Conservation (phyloP, 2,888 invertebrate genomes). For the Aspidiotus destructor region DNA sequence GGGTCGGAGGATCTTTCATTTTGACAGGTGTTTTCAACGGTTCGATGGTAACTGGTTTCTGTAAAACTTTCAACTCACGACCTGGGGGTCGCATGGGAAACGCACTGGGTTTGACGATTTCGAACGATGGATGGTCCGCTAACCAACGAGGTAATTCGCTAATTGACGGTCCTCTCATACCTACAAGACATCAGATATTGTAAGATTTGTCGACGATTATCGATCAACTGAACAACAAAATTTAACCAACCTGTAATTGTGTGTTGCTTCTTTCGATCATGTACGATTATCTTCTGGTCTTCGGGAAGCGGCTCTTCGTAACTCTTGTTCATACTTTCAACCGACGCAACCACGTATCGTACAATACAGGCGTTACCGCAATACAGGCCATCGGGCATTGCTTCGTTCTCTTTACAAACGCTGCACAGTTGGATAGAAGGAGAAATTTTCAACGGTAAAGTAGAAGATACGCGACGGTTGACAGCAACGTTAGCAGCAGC, state of each 20-base stretch:
- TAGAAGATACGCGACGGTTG: conserved; percentile 1
- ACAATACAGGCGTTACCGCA: conserved; percentile 82
- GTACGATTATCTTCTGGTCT: conserved; percentile 58
- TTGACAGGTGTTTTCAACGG: not conserved
- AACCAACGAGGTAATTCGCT: conserved; percentile 73
- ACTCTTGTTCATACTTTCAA: conserved; percentile 36
- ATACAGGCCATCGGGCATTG: conserved; percentile 73
- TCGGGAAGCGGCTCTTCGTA: conserved; percentile 23
- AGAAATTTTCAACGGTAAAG: not conserved
- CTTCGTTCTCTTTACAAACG: conserved; percentile 61
- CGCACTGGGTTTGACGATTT: conserved; percentile 51
- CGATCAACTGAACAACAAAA: not conserved
- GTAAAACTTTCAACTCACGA: not conserved
- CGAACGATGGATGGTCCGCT: conserved; percentile 75
- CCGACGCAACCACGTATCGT: conserved; percentile 53
- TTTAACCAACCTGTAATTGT: conserved; percentile 43
- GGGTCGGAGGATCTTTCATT: not conserved
- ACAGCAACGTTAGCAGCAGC: not conserved
- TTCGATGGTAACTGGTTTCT: not conserved
- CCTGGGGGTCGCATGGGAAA: conserved; percentile 5
- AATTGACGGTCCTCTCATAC: conserved; percentile 72
- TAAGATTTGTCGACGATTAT: not conserved
- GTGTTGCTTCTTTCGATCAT: conserved; percentile 69
- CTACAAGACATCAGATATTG: conserved; percentile 43
- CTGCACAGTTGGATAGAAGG: conserved; percentile 52